Base-by-base conservation (phyloP, 1,140 invertebrate genomes). In the Elymnias hypermnestra region DNA sequence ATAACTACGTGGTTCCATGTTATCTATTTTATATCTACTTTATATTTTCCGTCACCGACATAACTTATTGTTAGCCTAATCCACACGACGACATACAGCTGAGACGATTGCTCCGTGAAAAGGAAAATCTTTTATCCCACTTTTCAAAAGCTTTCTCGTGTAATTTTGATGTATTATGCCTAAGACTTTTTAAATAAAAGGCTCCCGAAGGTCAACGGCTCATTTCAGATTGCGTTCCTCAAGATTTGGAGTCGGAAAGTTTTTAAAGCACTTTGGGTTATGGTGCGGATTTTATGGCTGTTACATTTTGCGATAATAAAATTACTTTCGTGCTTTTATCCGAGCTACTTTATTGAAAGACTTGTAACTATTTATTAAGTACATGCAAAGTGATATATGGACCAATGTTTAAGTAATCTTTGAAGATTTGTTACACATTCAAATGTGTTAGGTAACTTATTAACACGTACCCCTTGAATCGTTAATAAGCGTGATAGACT, bases 121-220 rank as follows among this genome's bases (percentile, higher is more conserved):
- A 9, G 28, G 7, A 26, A 26, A 26, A 33, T 21, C 28, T 26
- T 44, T 44, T 44, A 8, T 21, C 12, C 17, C 19, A 53, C 31
- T 41, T 50, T 46, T 40, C 51, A 59, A 64, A 61, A 66, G 62
- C 60, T 64, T 71, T 66, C 47, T 61, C 54, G 42, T 66, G 64
- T 71, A 61, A 64, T 63, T 74, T 56, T 57, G 60, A 66, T 67
- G 66, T 72, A 37, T 15, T 33, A 40, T 21, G 19, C 13, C 9
- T 12, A 26, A 26, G n/a, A 26, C 23, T 8, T 5, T 26, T 25
- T n/a, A 33, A 40, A 35, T 25, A 17, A 40, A 48, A 31, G 8
- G 14, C 18, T 14, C 28, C 40, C 28, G 21, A 19, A 25, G 14
- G 28, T 40, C 10, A 39, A 13, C 9, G 19, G 21, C 5, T 10